phyloP scores from a whole-genome alignment of 53 echinoderm and acorn worm species.

The Holothuria leucospilota region DNA sequence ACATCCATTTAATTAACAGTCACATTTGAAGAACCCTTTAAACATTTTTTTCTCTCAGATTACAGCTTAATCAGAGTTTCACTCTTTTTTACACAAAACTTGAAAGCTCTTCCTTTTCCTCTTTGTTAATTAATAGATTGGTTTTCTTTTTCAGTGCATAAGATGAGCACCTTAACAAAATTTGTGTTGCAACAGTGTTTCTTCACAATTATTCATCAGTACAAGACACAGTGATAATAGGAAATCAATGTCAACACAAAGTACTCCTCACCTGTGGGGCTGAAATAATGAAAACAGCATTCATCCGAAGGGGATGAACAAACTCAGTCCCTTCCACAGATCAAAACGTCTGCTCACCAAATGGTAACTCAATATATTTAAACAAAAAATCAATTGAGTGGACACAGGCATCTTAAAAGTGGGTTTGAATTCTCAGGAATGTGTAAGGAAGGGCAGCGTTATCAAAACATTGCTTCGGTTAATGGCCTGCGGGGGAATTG shows the following conservation, averaged over 20 bases:
- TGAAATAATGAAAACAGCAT: conserved; percentile 22
- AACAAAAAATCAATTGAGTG: conserved; percentile 39
- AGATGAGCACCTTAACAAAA: too few species aligned
- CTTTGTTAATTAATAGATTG: too few species aligned
- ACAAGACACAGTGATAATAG: too few species aligned
- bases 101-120: too few species aligned
- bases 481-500: conserved; percentile 3
- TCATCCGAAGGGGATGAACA: not conserved
- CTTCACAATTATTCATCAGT: too few species aligned
- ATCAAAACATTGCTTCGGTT: conserved; percentile 11
- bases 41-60: too few species aligned
- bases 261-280: conserved; percentile 18
- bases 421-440: conserved; percentile 2
- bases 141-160: too few species aligned
- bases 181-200: too few species aligned
- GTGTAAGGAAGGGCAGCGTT: not conserved
- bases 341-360: not conserved
- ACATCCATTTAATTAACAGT: too few species aligned
- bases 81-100: too few species aligned
- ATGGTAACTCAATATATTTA: conserved; percentile 4
- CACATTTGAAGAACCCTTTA: too few species aligned
- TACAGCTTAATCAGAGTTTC: too few species aligned
- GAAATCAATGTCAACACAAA: not conserved
- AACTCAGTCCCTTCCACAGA: not conserved
- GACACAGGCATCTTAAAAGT: conserved; percentile 28